Evolutionary conservation across 30 jellyfish, hydroid and myxozoan genomes (phyloP).

Genomic region (Aurelia coerulea): DNA sequence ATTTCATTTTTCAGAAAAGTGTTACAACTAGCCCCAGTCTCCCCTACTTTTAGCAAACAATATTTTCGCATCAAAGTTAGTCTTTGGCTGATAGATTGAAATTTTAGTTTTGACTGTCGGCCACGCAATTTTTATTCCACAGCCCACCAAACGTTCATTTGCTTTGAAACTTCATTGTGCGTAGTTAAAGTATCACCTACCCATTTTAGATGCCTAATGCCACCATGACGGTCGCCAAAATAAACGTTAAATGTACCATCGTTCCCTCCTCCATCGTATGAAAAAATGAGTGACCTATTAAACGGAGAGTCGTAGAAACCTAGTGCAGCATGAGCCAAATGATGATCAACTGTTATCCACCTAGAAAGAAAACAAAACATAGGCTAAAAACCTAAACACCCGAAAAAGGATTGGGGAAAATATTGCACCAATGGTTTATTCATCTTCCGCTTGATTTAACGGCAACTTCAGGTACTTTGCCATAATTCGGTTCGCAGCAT

Average conservation of each 20-base stretch:
- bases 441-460: neutral
- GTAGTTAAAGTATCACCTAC: neutral
- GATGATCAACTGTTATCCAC: conserved; percentile 52
- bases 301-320: conserved; percentile 60
- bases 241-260: conserved; percentile 66
- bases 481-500: too few relatives aligned
- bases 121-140: neutral
- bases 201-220: conserved; percentile 46
- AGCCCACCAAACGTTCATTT: neutral
- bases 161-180: too few relatives aligned
- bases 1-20: too few relatives aligned
- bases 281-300: conserved; percentile 18
- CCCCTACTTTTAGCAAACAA: too few relatives aligned
- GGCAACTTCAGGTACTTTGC: too few relatives aligned
- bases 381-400: neutral
- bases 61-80: too few relatives aligned
- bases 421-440: neutral
- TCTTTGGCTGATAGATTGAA: too few relatives aligned
- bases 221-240: conserved; percentile 6
- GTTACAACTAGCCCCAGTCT: too few relatives aligned
- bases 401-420: neutral
- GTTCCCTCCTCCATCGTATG: conserved; percentile 69
- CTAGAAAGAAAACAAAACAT: neutral
- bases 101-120: too few relatives aligned
- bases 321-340: conserved; percentile 63